Conservation (phyloP, 2,113 vertebrate species). For the Sapajus apella region DNA sequence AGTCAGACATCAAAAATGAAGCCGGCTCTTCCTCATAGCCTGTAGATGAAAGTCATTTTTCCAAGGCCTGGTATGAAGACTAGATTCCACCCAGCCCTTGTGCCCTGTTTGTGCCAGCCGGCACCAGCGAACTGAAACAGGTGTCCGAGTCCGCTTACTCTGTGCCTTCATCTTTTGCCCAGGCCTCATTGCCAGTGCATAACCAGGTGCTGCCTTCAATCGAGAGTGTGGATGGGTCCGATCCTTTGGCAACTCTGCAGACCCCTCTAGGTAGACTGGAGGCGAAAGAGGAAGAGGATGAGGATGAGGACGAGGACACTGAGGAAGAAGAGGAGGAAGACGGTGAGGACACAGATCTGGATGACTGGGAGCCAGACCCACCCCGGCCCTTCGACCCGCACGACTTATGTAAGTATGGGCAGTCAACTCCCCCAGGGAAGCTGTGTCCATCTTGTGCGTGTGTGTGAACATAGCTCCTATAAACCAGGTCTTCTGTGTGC, state of each 20-base stretch:
- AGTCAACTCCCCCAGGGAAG: too few species aligned
- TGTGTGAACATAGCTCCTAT: accelerated
- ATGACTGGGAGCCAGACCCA: conserved; percentile 94
- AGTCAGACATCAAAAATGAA: neutral
- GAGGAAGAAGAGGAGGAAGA: conserved; percentile 88
- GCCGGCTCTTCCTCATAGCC: neutral
- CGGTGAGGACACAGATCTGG: conserved; percentile 93
- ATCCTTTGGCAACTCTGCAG: conserved; percentile 88
- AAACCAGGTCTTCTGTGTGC: accelerated
- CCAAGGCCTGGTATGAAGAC: neutral
- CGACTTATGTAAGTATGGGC: conserved; percentile 90
- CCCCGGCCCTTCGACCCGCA: conserved; percentile 94
- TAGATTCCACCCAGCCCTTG: too few species aligned
- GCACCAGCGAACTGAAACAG: neutral
- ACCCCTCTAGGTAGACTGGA: conserved; percentile 92
- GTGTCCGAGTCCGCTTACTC: neutral
- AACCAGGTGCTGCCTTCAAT: conserved; percentile 90
- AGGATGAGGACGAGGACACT: conserved; percentile 90
- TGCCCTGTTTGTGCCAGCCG: neutral
- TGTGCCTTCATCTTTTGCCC: neutral
- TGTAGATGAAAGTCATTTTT: neutral
- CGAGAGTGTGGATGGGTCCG: conserved; percentile 87
- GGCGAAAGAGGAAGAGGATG: conserved; percentile 93
- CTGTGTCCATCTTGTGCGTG: neutral
- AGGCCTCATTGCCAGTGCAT: conserved; percentile 90